phyloP scores from a whole-genome alignment of 2,888 invertebrate species.

The Nomada ferruginata region DNA sequence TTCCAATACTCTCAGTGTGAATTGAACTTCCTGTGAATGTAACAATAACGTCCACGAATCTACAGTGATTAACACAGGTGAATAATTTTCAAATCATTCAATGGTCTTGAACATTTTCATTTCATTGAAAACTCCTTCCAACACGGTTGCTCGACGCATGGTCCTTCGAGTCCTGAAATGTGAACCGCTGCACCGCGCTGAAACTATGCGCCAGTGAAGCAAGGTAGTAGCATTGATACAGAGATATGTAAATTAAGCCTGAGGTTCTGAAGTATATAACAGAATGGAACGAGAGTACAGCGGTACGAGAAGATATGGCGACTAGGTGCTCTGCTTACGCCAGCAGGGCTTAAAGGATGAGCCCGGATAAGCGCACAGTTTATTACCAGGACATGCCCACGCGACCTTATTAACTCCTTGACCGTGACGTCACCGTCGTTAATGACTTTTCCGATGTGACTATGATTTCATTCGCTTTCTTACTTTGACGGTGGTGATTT shows the following conservation, averaged over 20 bases:
- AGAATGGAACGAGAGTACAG: conserved; percentile 46
- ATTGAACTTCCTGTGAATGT: no score
- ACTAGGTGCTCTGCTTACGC: conserved; percentile 62
- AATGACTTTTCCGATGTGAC: conserved; percentile 51
- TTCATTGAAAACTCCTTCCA: conserved; percentile 22
- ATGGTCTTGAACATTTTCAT: not conserved
- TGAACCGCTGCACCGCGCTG: conserved; percentile 67
- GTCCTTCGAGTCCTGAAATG: conserved; percentile 62
- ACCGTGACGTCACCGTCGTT: conserved; percentile 69
- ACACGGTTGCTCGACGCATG: conserved; percentile 24
- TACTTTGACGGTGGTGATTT: not conserved
- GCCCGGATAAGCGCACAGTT: conserved; percentile 68
- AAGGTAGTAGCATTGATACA: conserved; percentile 75
- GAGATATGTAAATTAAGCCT: conserved; percentile 76
- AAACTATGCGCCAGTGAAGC: conserved; percentile 69
- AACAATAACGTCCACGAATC: not conserved
- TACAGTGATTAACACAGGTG: not conserved
- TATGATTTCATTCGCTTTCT: conserved; percentile 7
- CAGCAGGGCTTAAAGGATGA: conserved; percentile 65
- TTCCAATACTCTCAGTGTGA: no score
- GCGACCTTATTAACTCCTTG: conserved; percentile 74
- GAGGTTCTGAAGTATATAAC: conserved; percentile 61
- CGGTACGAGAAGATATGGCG: conserved; percentile 40
- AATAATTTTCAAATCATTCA: conserved; percentile 1
- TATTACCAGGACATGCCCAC: conserved; percentile 72